These are phyloP conservation scores for Pseudobourletiella spinata DNA, from an alignment of 1,140 invertebrate genomes.

Conservation along the genomic window DNA sequence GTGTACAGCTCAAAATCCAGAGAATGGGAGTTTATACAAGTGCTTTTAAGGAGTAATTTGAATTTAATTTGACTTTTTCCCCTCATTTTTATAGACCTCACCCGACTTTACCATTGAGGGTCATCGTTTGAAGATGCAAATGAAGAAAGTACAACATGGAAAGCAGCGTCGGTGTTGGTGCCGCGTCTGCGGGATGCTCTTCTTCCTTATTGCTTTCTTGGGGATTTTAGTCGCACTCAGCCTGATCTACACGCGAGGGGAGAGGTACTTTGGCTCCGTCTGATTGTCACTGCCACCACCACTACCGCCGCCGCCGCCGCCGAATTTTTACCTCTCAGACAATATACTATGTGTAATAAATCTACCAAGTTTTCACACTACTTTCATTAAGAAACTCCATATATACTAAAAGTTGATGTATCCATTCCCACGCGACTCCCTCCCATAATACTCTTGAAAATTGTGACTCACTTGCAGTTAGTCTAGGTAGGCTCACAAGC, in stretches of 20 bases:
- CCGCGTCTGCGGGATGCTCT: conserved; percentile 32
- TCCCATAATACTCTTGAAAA: too few relatives aligned
- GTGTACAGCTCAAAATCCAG: too few relatives aligned
- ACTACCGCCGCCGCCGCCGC: too few relatives aligned
- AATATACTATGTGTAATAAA: background rate
- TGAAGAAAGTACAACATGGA: conserved; percentile 26
- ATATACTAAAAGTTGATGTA: too few relatives aligned
- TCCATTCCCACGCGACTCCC: too few relatives aligned
- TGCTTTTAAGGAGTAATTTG: too few relatives aligned
- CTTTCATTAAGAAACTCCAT: background rate
- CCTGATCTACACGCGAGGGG: conserved; percentile 33
- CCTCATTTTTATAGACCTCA: conserved; percentile 26
- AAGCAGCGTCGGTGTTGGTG: conserved; percentile 32
- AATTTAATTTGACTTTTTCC: too few relatives aligned
- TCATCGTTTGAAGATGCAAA: conserved; percentile 28
- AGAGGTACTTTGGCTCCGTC: conserved; percentile 35
- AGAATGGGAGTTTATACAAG: too few relatives aligned
- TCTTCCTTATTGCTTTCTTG: conserved; percentile 32
- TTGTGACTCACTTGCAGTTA: too few relatives aligned
- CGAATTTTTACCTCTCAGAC: background rate
- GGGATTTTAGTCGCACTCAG: conserved; percentile 34
- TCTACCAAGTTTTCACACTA: background rate
- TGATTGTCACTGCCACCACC: conserved; percentile 2
- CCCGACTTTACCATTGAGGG: conserved; percentile 36
- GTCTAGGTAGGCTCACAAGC: too few relatives aligned